Conservation (phyloP, 2,797 vertebrate genomes). For the Tadarida brasiliensis region DNA sequence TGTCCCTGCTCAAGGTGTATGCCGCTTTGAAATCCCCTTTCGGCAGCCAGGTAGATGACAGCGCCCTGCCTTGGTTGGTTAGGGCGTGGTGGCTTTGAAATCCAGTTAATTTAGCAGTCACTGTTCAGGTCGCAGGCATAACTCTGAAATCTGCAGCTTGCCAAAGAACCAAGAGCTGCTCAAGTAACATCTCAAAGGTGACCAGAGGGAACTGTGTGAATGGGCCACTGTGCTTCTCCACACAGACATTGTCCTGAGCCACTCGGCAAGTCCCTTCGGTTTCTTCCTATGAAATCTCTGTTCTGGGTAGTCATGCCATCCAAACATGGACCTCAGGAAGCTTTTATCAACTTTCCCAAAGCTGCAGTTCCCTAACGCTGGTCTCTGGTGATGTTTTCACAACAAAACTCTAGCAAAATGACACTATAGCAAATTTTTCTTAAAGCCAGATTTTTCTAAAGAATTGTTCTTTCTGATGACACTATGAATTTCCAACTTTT, state of each 20-base stretch:
- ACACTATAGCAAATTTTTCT: neutral
- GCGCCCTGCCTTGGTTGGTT: neutral
- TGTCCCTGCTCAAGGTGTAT: neutral
- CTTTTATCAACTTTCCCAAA: neutral
- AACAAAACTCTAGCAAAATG: neutral
- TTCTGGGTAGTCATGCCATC: neutral
- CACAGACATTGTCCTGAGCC: neutral
- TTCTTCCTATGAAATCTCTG: neutral
- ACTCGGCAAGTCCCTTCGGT: neutral
- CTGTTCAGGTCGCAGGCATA: neutral
- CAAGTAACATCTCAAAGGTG: neutral
- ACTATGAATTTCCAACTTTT: neutral
- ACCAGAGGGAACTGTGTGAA: neutral
- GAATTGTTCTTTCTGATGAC: neutral
- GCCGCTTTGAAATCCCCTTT: conserved; percentile 9
- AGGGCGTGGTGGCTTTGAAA: neutral
- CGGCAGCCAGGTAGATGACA: neutral
- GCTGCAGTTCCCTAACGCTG: neutral
- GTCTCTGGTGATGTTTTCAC: neutral
- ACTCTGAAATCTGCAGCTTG: neutral
- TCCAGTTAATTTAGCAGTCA: neutral
- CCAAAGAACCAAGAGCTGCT: neutral
- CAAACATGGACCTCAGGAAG: neutral
- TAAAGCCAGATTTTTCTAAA: conserved; percentile 20
- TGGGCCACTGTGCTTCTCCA: neutral